phyloP scores from a whole-genome alignment of 2,797 vertebrate genomes.

The Eulemur coronatus region DNA sequence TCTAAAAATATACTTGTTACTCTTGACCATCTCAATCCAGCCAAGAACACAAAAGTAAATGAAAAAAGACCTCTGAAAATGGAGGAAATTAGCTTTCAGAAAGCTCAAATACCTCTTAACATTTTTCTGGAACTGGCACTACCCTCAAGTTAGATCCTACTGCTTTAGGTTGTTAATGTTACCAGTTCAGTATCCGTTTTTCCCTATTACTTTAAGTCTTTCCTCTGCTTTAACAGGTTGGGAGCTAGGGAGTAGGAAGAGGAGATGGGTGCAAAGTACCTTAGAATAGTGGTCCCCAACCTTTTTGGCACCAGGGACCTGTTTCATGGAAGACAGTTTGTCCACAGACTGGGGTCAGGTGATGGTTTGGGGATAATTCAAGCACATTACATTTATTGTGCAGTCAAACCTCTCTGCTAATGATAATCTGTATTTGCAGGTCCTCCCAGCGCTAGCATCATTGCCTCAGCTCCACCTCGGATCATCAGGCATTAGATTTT shows the following conservation, averaged over 20 bases:
- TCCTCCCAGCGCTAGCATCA: too few relatives aligned
- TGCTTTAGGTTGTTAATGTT: not conserved
- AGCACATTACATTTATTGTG: too few relatives aligned
- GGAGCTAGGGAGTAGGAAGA: conserved; percentile 11
- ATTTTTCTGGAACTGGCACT: not conserved
- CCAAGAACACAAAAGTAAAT: not conserved
- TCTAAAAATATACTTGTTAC: not conserved
- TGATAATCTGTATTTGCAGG: too few relatives aligned
- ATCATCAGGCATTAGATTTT: too few relatives aligned
- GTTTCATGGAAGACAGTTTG: too few relatives aligned
- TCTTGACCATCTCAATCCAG: not conserved
- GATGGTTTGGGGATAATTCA: too few relatives aligned
- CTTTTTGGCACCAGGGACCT: too few relatives aligned
- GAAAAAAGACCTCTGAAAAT: not conserved
- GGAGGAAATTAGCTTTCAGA: conserved; percentile 5
- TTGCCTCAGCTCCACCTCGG: too few relatives aligned
- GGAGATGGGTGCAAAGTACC: not conserved
- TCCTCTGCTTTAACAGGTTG: conserved; percentile 27
- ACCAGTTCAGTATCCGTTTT: not conserved
- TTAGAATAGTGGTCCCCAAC: not conserved
- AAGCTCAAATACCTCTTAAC: not conserved
- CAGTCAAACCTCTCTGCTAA: too few relatives aligned
- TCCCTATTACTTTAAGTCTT: not conserved
- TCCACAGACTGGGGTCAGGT: too few relatives aligned
- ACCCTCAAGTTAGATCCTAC: not conserved